Evolutionary conservation across 2,888 invertebrate genomes (phyloP).

Genomic region (Taphrorychus bicolor): DNA sequence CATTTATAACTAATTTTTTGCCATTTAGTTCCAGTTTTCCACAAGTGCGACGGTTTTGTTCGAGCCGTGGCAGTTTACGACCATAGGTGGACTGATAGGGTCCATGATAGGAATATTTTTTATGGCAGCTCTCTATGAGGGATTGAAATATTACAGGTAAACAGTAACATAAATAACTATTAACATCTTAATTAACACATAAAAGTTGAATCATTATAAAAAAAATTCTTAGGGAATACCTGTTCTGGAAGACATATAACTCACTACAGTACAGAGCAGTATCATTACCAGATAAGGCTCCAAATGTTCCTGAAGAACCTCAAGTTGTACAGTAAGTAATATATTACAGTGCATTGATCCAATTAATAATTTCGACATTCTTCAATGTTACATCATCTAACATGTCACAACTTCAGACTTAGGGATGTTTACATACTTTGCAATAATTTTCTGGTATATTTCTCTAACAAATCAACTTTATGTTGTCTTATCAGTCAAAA

Average conservation of each 20-base stretch:
- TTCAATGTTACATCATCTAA: too few relatives aligned
- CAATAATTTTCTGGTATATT: too few relatives aligned
- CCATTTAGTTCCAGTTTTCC: constrained; percentile 82
- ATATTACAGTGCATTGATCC: background rate
- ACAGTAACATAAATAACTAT: constrained; percentile 18
- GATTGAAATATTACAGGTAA: constrained; percentile 85
- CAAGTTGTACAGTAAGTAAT: constrained; percentile 83
- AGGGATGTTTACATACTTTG: too few relatives aligned
- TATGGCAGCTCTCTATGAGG: constrained; percentile 94
- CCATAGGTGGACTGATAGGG: constrained; percentile 79
- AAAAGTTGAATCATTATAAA: background rate
- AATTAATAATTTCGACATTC: background rate
- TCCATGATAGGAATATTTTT: constrained; percentile 92
- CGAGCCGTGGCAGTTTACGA: constrained; percentile 79
- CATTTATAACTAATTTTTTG: too few relatives aligned
- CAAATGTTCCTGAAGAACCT: constrained; percentile 62
- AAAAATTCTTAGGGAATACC: constrained; percentile 75
- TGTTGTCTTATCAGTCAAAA: too few relatives aligned
- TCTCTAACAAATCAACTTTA: too few relatives aligned
- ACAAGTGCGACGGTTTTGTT: constrained; percentile 81
- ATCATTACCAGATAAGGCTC: constrained; percentile 75
- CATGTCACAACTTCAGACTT: too few relatives aligned
- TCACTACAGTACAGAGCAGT: constrained; percentile 86
- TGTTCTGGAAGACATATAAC: constrained; percentile 88
- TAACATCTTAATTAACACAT: too few relatives aligned